Percentiles rank a stretch among this genome's conserved stretches.
These are phyloP conservation scores for Mormyrops attenuatus DNA, from an alignment of 2,797 vertebrate species.

Conservation along the genomic window DNA sequence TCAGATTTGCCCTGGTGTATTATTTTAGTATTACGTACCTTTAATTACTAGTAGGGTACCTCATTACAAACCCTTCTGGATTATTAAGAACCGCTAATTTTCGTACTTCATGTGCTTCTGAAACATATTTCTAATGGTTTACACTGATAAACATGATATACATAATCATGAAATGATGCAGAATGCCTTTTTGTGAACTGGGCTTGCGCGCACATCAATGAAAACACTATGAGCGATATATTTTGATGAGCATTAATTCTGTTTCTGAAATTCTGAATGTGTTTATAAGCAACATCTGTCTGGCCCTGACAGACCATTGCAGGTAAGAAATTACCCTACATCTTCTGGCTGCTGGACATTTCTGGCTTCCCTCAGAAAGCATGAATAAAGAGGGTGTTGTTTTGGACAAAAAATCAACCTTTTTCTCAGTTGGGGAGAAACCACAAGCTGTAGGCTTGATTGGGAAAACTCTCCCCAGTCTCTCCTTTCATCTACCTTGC, in stretches of 20 bases:
- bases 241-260: background rate
- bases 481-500: slow-evolving; percentile 18
- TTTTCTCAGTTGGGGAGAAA: slow-evolving; percentile 23
- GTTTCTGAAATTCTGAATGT: background rate
- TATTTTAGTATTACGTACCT: background rate
- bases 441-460: slow-evolving; percentile 27
- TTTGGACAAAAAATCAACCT: slow-evolving; percentile 13
- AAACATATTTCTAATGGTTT: background rate
- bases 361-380: background rate
- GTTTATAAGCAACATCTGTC: background rate
- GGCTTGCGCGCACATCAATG: background rate
- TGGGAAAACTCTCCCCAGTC: slow-evolving; percentile 33
- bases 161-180: background rate
- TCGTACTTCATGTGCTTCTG: background rate
- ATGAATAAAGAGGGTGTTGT: slow-evolving; percentile 34
- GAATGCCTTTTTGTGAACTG: background rate
- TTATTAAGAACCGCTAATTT: background rate
- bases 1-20: background rate
- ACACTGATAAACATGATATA: background rate
- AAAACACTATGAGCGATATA: background rate
- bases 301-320: background rate
- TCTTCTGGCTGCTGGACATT: slow-evolving; percentile 5
- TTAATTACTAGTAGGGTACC: background rate
- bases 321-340: background rate
- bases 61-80: background rate